These are phyloP conservation scores for Abscondita cerata DNA, from an alignment of 2,888 invertebrate species.

Conservation along the genomic window DNA sequence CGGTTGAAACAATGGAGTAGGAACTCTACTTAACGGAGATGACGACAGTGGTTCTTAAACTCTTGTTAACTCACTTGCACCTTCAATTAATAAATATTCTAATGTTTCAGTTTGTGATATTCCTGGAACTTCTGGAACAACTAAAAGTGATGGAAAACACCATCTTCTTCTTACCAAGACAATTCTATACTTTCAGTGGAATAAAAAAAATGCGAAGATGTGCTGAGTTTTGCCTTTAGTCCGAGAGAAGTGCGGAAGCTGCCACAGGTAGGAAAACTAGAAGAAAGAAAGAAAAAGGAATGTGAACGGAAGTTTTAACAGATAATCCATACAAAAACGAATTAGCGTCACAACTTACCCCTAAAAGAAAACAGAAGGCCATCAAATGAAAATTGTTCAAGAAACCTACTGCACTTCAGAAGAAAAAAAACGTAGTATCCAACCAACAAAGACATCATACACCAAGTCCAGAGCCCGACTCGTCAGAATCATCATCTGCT, in stretches of 20 bases:
- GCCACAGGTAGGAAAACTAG: neutral
- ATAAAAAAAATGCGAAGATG: neutral
- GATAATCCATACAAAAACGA: neutral
- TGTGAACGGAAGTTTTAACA: too few relatives aligned
- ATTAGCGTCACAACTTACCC: neutral
- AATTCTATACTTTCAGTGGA: neutral
- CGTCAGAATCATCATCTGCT: slow-evolving; percentile 1
- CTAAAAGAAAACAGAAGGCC: neutral
- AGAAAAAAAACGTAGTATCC: neutral
- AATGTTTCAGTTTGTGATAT: too few relatives aligned
- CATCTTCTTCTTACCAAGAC: neutral
- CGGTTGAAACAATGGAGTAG: neutral
- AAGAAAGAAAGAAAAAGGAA: neutral
- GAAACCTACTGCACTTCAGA: neutral
- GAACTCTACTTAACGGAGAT: neutral
- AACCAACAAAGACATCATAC: neutral
- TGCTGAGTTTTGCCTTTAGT: neutral
- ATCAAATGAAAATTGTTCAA: neutral
- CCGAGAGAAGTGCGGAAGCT: neutral
- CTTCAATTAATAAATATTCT: too few relatives aligned
- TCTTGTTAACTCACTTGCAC: too few relatives aligned
- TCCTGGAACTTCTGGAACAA: too few relatives aligned
- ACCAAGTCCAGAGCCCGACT: neutral
- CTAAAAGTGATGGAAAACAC: too few relatives aligned
- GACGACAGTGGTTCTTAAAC: too few relatives aligned